Evolutionary conservation across 2,888 invertebrate species (phyloP).

Genomic region (Conchocele bisecta): DNA sequence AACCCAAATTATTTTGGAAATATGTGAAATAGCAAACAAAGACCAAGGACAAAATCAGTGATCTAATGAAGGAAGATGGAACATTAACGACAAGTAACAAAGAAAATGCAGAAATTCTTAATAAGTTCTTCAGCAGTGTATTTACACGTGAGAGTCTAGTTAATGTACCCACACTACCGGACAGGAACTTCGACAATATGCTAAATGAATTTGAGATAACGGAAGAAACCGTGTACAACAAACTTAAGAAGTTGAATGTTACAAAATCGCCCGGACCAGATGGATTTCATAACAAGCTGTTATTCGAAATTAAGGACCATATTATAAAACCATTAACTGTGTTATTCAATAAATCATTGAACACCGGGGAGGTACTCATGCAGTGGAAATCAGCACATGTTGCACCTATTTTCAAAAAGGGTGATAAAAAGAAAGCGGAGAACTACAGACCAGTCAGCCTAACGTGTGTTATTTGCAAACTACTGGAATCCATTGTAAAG

Average conservation of each 20-base stretch:
- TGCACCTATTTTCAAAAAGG: slow-evolving; percentile 8
- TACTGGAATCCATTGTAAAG: slow-evolving; percentile 16
- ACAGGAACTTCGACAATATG: not conserved
- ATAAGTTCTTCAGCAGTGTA: slow-evolving; percentile 6
- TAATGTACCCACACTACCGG: not conserved
- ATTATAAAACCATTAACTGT: not conserved
- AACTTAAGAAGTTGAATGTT: not conserved
- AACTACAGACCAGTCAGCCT: slow-evolving; percentile 16
- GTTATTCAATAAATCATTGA: slow-evolving; percentile 14
- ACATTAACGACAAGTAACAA: not conserved
- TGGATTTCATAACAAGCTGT: slow-evolving; percentile 2
- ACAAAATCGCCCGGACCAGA: slow-evolving; percentile 6
- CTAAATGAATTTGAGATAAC: not conserved
- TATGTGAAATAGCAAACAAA: no score
- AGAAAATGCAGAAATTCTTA: slow-evolving; percentile 9
- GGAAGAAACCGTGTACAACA: not conserved
- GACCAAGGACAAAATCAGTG: slow-evolving; percentile 5
- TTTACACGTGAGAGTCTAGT: not conserved
- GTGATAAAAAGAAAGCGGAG: slow-evolving; percentile 5
- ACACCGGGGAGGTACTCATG: not conserved
- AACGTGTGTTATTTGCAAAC: slow-evolving; percentile 11
- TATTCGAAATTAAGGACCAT: slow-evolving; percentile 2
- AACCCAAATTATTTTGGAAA: slow-evolving; percentile 5
- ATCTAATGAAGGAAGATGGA: slow-evolving; percentile 3
- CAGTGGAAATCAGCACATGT: slow-evolving; percentile 6